phyloP scores from a whole-genome alignment of 2,888 invertebrate species.

The Tipula lateralis region DNA sequence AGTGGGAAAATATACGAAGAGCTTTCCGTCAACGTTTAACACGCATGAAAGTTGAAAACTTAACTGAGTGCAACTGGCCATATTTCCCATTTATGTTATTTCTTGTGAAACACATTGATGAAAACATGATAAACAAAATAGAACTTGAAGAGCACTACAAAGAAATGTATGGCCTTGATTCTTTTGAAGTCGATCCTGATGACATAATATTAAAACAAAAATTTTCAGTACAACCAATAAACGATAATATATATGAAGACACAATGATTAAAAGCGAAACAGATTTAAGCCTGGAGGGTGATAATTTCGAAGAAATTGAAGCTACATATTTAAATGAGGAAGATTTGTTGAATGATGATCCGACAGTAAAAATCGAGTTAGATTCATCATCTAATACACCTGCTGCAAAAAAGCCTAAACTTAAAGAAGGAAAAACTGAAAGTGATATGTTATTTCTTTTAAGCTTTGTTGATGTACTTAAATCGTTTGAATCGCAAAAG shows the following conservation, averaged over 20 bases:
- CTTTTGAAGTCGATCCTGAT: background rate
- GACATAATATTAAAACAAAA: background rate
- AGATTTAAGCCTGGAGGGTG: background rate
- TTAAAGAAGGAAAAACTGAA: background rate
- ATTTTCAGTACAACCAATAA: background rate
- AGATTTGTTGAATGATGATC: background rate
- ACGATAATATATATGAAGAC: background rate
- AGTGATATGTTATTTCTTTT: background rate
- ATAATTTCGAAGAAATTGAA: background rate
- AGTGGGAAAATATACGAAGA: background rate
- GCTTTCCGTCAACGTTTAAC: background rate
- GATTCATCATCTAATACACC: background rate
- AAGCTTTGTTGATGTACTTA: background rate
- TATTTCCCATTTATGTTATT: background rate
- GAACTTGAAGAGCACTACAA: background rate
- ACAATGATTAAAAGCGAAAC: background rate
- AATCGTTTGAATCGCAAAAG: background rate
- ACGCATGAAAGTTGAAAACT: background rate
- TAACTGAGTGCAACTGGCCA: background rate
- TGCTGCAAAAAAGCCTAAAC: background rate
- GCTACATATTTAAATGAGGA: background rate
- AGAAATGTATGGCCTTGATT: background rate
- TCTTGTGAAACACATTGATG: background rate
- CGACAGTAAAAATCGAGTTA: background rate
- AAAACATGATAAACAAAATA: background rate